Evolutionary conservation across 2,113 vertebrate genomes (phyloP).

Genomic region (Urocitellus parryii): DNA sequence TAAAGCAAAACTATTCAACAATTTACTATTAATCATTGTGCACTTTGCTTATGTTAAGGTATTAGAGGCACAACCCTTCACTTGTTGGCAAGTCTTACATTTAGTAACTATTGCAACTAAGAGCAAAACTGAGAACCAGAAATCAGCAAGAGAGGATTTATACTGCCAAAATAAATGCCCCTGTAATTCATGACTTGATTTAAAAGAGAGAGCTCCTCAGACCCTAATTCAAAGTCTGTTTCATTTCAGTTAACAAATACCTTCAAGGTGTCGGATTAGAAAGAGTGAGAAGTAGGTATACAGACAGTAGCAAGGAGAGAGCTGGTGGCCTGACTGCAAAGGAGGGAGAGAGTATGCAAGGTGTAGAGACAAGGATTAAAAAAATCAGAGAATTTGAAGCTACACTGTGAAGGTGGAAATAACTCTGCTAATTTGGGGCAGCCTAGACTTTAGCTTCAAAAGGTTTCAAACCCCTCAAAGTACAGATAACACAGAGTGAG

Average conservation of each 20-base stretch:
- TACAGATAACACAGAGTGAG: too few relatives aligned
- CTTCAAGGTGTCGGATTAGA: background rate
- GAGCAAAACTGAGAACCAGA: background rate
- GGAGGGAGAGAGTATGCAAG: background rate
- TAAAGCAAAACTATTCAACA: background rate
- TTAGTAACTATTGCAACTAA: background rate
- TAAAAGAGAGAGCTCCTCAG: background rate
- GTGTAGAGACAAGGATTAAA: background rate
- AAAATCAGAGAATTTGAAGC: accelerated
- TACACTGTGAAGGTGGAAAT: accelerated
- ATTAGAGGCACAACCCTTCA: background rate
- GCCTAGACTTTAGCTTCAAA: background rate
- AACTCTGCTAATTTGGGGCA: accelerated
- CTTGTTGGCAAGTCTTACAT: background rate
- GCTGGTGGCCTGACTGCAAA: background rate
- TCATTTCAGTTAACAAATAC: constrained; percentile 18
- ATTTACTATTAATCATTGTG: background rate
- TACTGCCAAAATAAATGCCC: too few relatives aligned
- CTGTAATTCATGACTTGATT: constrained; percentile 2
- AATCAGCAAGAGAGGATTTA: background rate
- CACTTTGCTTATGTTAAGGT: background rate
- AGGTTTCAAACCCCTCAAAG: accelerated
- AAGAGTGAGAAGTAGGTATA: background rate
- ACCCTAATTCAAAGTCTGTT: constrained; percentile 47
- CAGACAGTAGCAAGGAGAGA: background rate